These are phyloP conservation scores for Catocala nupta DNA, from an alignment of 2,888 invertebrate species.

Conservation along the genomic window DNA sequence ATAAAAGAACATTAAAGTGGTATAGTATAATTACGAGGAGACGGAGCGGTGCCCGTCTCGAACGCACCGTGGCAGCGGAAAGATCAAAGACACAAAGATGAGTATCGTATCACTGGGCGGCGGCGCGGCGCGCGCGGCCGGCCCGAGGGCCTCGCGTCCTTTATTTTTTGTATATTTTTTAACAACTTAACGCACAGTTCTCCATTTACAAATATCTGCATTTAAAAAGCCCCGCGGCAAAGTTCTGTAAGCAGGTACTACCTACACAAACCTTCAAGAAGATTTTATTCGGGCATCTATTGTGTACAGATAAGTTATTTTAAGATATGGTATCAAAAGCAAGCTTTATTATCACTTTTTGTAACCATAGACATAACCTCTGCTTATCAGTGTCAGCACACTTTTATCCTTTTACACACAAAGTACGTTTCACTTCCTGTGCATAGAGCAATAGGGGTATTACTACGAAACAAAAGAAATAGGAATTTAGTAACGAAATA, in stretches of 20 bases:
- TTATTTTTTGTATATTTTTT: slow-evolving; percentile 77
- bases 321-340: background rate
- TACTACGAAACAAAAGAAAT: too few species aligned
- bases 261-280: background rate
- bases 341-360: background rate
- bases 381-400: background rate
- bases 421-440: too few species aligned
- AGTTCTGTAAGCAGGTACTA: slow-evolving; percentile 10
- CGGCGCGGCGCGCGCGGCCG: slow-evolving; percentile 43
- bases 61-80: slow-evolving; percentile 61
- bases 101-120: slow-evolving; percentile 72
- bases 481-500: too few species aligned
- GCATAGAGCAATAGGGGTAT: too few species aligned
- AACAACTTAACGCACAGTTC: slow-evolving; percentile 70
- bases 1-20: slow-evolving; percentile 39
- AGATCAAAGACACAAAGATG: slow-evolving; percentile 78
- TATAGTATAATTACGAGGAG: slow-evolving; percentile 62
- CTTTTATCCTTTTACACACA: background rate
- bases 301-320: background rate
- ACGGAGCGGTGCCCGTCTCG: slow-evolving; percentile 59
- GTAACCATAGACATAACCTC: background rate
- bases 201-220: slow-evolving; percentile 59
- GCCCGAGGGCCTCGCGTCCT: slow-evolving; percentile 61
- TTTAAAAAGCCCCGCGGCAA: slow-evolving; percentile 28
- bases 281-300: background rate